A percentile compares a stretch with the other conserved stretches of the same genome.
Conservation (phyloP, 2,797 vertebrate genomes). For the Acanthiza pusilla region DNA sequence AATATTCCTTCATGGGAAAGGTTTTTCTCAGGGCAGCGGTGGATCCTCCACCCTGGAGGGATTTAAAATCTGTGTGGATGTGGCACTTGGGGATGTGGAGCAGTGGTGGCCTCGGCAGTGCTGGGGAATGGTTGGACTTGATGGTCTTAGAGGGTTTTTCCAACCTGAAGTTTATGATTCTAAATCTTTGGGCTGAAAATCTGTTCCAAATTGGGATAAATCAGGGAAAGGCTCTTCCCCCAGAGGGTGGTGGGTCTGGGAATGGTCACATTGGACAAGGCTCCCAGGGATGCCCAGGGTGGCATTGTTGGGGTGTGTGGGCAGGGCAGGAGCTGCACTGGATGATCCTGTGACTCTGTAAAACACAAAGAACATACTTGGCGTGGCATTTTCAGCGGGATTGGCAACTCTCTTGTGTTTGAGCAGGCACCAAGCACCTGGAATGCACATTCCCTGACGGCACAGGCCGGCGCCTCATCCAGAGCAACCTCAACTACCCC, state of each 20-base stretch:
- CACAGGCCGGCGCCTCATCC: constrained; percentile 79
- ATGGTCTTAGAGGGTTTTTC: not conserved
- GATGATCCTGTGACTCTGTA: not conserved
- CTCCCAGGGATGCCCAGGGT: not conserved
- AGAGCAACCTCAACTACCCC: constrained; percentile 89
- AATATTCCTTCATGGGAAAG: not conserved
- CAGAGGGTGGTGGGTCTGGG: not conserved
- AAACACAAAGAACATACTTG: accelerated
- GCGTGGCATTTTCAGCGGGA: not conserved
- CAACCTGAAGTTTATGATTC: not conserved
- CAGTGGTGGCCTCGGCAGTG: not conserved
- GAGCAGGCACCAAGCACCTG: constrained; percentile 90
- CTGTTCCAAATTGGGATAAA: not conserved
- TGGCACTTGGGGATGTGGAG: not conserved
- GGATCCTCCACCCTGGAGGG: not conserved
- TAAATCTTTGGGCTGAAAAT: not conserved
- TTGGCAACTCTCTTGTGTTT: not conserved
- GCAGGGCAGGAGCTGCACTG: not conserved
- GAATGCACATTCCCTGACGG: constrained; percentile 87
- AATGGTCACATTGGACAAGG: no score
- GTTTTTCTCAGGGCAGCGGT: not conserved
- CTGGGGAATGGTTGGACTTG: not conserved
- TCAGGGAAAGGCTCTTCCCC: not conserved
- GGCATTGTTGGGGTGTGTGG: not conserved
- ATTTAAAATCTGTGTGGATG: not conserved